Evolutionary conservation across 2,113 vertebrate species (phyloP), one percentile per base, ranked within the genome.

Genomic region (Rutilus rutilus): DNA sequence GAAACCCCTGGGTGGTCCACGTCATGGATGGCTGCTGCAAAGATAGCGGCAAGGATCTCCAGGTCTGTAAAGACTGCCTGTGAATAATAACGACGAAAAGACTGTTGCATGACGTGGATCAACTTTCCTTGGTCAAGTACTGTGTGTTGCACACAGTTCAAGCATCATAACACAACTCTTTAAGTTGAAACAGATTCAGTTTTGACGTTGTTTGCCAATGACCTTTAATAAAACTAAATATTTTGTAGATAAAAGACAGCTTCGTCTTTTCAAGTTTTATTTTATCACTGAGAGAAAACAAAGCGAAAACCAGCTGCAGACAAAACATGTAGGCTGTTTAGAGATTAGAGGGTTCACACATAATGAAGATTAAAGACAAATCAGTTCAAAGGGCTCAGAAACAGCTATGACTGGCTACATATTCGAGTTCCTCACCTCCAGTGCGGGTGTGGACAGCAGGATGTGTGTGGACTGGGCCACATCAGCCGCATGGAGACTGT

Each of bases 1-100:
- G 98, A 97, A 93, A 99, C 98, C 87, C 98, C 98, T 0, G 98
- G 98, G 91, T 99, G 98, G 93, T 99, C 98, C 84, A 99, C 98
- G 12, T 99, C 98, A 9, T 99, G 98, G 91, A 99, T 99, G 1
- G 98, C 98, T 74, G 98, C 97, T 1, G 97, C 97, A 45, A 99
- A 99, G 92, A 99, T 97, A 84, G 98, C 97, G 27, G 98, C 98
- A 54, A 99, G 94, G 91, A 99, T 97, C 93, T 99, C 98, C 92
- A 99, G 88, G 83, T 99, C 98, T 0, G 97, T 99, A 93, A 99
- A 99, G 88, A 99, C 98, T 0, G 97, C 98, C 98, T 99, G 89
- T 0, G 17, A 89, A 82, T 83, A 27, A 79, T 74, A 69, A 71
- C 27, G 62, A 25, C 15, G 39, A 14, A 74, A 60, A 33, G 71